Conservation (phyloP, 2,113 vertebrate genomes). For the Peromyscus maniculatus region DNA sequence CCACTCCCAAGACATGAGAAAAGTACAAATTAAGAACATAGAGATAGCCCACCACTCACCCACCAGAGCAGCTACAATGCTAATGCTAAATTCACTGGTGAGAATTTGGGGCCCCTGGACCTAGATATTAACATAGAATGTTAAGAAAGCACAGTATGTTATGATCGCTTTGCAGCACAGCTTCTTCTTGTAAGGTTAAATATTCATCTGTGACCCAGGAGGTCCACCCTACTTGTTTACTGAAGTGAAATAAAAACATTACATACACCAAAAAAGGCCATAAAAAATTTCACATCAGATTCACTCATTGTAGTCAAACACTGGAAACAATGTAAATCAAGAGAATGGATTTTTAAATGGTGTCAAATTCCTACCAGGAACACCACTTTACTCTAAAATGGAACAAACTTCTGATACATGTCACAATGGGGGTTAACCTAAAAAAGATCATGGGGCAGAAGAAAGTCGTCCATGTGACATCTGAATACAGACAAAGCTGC, state of each 20-base stretch:
- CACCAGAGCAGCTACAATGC: background rate
- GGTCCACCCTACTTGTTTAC: conserved; percentile 35
- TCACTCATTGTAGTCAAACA: conserved; percentile 16
- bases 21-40: background rate
- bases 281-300: conserved; percentile 56
- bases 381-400: background rate
- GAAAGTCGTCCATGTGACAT: background rate
- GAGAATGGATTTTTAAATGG: background rate
- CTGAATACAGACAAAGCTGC: background rate
- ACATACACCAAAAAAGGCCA: conserved; percentile 20
- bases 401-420: background rate
- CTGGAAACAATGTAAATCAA: background rate
- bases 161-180: background rate
- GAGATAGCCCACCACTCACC: background rate
- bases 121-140: background rate
- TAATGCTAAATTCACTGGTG: background rate
- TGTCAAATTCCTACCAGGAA: background rate
- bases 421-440: background rate
- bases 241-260: conserved; percentile 45
- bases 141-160: background rate
- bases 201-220: conserved; percentile 44
- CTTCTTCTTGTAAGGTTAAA: conserved; percentile 37
- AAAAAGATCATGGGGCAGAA: background rate
- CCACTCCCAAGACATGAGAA: background rate
- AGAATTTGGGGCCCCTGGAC: background rate